A percentile compares a stretch with the other conserved stretches of the same genome.
These are phyloP conservation scores for Tragelaphus strepsiceros DNA, from an alignment of 2,113 vertebrate genomes.

Conservation along the genomic window DNA sequence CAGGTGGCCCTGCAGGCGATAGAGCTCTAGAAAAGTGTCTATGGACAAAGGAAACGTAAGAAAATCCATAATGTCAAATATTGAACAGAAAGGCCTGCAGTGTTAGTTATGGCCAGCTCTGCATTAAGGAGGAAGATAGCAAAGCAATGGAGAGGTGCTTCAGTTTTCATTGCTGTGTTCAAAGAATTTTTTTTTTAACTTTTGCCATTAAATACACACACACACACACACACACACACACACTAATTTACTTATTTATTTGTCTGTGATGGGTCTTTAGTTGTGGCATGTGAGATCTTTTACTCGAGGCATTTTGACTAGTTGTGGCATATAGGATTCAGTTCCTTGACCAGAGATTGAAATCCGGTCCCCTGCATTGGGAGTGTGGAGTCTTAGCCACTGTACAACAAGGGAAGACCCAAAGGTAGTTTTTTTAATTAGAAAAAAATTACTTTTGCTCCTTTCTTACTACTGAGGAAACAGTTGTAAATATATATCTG, in stretches of 20 bases:
- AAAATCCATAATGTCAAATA: background rate
- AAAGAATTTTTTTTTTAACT: background rate
- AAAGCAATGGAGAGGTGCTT: background rate
- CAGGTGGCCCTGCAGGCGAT: background rate
- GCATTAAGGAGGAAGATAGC: background rate
- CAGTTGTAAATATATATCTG: background rate
- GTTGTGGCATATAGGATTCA: background rate
- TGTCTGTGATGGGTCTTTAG: background rate
- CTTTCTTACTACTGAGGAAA: slow-evolving; percentile 48
- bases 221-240: background rate
- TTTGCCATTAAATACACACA: background rate
- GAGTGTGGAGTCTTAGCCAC: background rate
- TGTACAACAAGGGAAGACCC: background rate
- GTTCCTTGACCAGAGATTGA: background rate
- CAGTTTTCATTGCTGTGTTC: background rate
- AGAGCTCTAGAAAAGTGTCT: background rate
- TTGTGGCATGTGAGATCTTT: background rate
- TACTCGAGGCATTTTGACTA: background rate
- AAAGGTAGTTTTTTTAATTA: slow-evolving; percentile 56
- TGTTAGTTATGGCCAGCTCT: background rate
- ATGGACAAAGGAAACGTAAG: background rate
- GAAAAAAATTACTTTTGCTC: slow-evolving; percentile 79
- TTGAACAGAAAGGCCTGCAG: background rate
- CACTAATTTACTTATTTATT: background rate
- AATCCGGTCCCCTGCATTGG: background rate